Percentiles rank a stretch among this genome's conserved stretches.
These are phyloP conservation scores for Holotrichia oblita DNA, from an alignment of 1,140 invertebrate genomes.

Conservation along the genomic window DNA sequence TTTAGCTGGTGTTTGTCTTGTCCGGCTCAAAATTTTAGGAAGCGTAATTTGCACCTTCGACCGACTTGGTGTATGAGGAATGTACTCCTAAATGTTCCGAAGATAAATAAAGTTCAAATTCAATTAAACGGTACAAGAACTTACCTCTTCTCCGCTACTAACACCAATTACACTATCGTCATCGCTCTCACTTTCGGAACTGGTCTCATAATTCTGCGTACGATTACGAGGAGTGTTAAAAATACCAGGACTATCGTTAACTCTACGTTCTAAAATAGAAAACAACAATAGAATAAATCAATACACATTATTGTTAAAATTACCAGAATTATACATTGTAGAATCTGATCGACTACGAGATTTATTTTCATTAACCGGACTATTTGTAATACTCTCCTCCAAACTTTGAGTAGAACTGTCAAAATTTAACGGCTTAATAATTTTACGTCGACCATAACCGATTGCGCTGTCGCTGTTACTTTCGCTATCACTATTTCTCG, in stretches of 20 bases:
- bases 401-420: too few relatives aligned
- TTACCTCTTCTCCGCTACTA: neutral
- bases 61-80: neutral
- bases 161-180: neutral
- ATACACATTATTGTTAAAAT: too few relatives aligned
- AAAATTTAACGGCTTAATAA: too few relatives aligned
- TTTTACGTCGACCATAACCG: too few relatives aligned
- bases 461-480: too few relatives aligned
- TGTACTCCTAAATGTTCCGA: neutral
- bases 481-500: too few relatives aligned
- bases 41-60: neutral
- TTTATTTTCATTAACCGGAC: too few relatives aligned
- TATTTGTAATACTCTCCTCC: too few relatives aligned
- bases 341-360: too few relatives aligned
- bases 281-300: neutral
- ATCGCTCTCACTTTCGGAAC: neutral
- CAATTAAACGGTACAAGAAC: neutral
- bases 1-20: neutral
- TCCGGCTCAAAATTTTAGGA: neutral
- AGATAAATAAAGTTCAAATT: neutral
- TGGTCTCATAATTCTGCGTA: neutral
- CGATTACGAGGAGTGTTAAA: neutral
- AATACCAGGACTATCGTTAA: neutral
- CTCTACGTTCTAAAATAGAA: neutral
- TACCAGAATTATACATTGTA: too few relatives aligned